Evolutionary conservation across 2,797 vertebrate species (phyloP), one percentile per base, ranked within the genome.

Genomic region (Threskiornis aethiopicus): DNA sequence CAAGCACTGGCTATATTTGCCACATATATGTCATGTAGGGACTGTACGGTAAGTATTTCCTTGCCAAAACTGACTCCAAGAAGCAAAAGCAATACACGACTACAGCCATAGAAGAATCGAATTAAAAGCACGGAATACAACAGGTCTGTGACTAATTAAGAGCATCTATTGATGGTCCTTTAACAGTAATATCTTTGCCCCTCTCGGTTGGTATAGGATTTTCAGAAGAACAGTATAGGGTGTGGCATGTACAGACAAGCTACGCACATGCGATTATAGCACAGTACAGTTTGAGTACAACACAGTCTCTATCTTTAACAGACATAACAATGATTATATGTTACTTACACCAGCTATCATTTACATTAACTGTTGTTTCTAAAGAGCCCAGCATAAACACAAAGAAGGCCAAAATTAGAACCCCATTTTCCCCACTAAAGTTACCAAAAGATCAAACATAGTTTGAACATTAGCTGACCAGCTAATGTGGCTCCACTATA

Each of bases 211-310:
- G 39, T 15, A 20, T 0, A 64, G 71, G 12, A 47, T 83, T 85
- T 90, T 64, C 59, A 57, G 69, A 35, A 25, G 26, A 75, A 33
- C 61, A 52, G 49, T 18, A 26, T 6, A 58, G 59, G 9, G 6
- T 0, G 1, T 26, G 18, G 61, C 25, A n/a, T 19, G 10, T 2
- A 3, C 51, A 52, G 46, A 73, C 16, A 72, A 86, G 52, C 17
- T n/a, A 17, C 47, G 22, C 6, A 13, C 0, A 0, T 25, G 44
- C 7, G 2, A 31, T 37, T 28, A 5, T 6, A 5, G 64, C 55
- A 69, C 5, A 61, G 28, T 7, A 20, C 6, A 33, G 33, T 6
- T 17, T 22, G 26, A 76, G 22, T 29, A 35, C 33, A 90, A 44
- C 5, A 6, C 21, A 41, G 18, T 35, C 37, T 49, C 31, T 7